Conservation (phyloP, 2,113 vertebrate species). For the Dipodomys ordii region DNA sequence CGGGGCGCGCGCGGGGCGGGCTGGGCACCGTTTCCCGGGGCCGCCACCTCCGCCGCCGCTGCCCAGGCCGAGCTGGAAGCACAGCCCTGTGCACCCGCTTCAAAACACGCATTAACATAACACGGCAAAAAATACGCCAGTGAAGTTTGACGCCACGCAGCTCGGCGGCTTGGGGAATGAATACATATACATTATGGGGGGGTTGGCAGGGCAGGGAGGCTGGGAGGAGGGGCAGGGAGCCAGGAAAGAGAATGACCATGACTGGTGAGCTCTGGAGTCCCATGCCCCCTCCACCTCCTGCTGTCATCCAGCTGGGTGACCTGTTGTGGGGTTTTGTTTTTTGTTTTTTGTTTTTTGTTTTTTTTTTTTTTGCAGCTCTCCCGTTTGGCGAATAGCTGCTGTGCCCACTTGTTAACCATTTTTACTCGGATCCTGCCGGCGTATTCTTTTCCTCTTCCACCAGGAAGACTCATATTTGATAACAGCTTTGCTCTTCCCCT, state of each 20-base stretch:
- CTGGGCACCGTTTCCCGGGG: conserved; percentile 46
- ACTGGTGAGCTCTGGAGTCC: conserved; percentile 54
- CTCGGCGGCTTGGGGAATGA: conserved; percentile 57
- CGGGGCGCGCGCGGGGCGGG: conserved; percentile 46
- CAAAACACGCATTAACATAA: conserved; percentile 47
- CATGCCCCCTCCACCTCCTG: conserved; percentile 62
- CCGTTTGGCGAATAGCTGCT: conserved; percentile 61
- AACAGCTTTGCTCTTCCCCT: background rate
- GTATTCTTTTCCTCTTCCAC: background rate
- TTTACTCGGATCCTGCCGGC: conserved; percentile 60
- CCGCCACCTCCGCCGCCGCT: background rate
- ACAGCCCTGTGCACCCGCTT: conserved; percentile 58
- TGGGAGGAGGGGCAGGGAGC: conserved; percentile 62
- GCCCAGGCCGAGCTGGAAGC: conserved; percentile 63
- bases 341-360: background rate
- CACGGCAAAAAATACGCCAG: conserved; percentile 2
- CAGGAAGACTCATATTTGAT: conserved; percentile 20
- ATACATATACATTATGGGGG: conserved; percentile 38
- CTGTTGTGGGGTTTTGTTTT: conserved; percentile 70
- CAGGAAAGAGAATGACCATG: conserved; percentile 36
- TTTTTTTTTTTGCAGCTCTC: conserved; percentile 66
- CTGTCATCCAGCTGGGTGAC: conserved; percentile 70
- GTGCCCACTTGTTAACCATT: conserved; percentile 83
- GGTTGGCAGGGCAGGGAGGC: conserved; percentile 46
- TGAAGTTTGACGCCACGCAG: conserved; percentile 76